phyloP scores from a whole-genome alignment of 2,113 vertebrate genomes.

The Proteles cristata region DNA sequence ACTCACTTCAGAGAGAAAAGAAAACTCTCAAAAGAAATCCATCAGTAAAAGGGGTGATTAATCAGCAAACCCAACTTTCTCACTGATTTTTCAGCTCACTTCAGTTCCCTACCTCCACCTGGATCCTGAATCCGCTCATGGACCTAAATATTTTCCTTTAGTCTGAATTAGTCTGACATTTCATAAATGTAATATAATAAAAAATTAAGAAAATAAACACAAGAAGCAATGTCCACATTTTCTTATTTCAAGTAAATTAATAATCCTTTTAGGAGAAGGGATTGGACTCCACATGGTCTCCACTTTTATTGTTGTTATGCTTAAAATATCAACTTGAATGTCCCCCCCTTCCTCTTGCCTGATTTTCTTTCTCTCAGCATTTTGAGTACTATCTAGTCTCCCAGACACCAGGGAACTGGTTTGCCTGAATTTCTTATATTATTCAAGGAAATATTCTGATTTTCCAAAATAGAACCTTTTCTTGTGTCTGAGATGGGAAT shows the following conservation, averaged over 20 bases:
- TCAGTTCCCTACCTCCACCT: background rate
- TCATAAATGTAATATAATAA: background rate
- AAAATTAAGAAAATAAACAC: background rate
- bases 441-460: too few species aligned
- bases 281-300: background rate
- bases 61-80: background rate
- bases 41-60: fast-evolving
- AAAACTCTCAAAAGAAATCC: background rate
- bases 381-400: background rate
- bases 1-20: background rate
- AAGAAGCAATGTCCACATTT: background rate
- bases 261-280: background rate
- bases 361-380: background rate
- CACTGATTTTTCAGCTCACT: background rate
- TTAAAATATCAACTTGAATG: background rate
- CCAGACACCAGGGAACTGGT: background rate
- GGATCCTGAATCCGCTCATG: fast-evolving
- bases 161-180: background rate
- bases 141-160: background rate
- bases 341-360: background rate
- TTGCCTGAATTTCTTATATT: background rate
- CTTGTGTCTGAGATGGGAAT: background rate
- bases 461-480: background rate
- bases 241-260: background rate
- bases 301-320: background rate